A percentile compares a stretch with the other conserved stretches of the same genome.
Conservation (phyloP, 2,888 invertebrate species). For the Dasypolia templi region DNA sequence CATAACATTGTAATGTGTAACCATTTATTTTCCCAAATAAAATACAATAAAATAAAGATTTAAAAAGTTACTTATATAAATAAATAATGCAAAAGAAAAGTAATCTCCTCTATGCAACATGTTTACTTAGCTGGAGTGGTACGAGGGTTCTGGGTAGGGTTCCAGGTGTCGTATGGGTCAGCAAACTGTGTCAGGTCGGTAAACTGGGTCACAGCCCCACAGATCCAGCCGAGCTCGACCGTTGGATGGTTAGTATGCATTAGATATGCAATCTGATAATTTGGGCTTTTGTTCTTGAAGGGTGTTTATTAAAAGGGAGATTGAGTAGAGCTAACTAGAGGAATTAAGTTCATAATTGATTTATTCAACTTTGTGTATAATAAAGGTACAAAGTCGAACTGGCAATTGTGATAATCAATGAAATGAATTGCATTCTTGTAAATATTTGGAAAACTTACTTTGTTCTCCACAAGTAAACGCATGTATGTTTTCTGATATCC, state of each 20-base stretch:
- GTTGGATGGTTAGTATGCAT: slow-evolving; percentile 21
- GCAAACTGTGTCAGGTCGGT: slow-evolving; percentile 71
- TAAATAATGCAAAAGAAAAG: slow-evolving; percentile 14
- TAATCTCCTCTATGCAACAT: slow-evolving; percentile 14
- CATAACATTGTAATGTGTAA: too few relatives aligned
- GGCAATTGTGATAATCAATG: not conserved
- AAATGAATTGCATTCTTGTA: not conserved
- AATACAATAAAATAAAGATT: too few relatives aligned
- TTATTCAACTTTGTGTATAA: not conserved
- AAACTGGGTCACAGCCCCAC: slow-evolving; percentile 70
- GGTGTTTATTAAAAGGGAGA: too few relatives aligned
- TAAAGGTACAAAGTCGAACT: too few relatives aligned
- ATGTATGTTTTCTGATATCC: not conserved
- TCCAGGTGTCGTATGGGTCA: slow-evolving; percentile 68
- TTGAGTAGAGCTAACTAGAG: not conserved
- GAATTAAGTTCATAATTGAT: not conserved
- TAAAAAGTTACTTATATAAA: too few relatives aligned
- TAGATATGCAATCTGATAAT: slow-evolving; percentile 39
- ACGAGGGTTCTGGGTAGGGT: slow-evolving; percentile 38
- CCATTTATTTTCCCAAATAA: too few relatives aligned
- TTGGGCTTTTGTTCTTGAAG: not conserved
- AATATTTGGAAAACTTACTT: not conserved
- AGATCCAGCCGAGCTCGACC: slow-evolving; percentile 40
- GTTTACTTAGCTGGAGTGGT: slow-evolving; percentile 24
- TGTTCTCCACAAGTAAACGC: not conserved